phyloP scores from a whole-genome alignment of 2,888 invertebrate species.

The Zygogramma bicolorata region DNA sequence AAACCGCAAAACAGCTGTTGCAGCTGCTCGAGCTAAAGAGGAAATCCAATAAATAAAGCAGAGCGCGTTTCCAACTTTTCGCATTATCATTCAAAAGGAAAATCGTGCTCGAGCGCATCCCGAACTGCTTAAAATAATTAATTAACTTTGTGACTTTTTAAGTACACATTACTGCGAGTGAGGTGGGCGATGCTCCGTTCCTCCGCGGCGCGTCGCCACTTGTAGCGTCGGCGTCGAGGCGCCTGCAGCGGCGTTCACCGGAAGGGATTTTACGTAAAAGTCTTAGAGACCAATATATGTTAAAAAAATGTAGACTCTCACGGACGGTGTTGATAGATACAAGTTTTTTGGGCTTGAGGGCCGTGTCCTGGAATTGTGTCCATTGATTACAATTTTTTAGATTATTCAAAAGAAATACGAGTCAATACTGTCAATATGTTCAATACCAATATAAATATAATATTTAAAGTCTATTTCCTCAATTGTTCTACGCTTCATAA shows the following conservation, averaged over 20 bases:
- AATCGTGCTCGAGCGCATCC: slow-evolving; percentile 56
- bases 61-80: slow-evolving; percentile 52
- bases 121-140: slow-evolving; percentile 64
- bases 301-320: too few species aligned
- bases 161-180: slow-evolving; percentile 54
- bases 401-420: too few species aligned
- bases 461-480: too few species aligned
- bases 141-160: slow-evolving; percentile 64
- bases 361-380: too few species aligned
- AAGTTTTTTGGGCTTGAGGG: too few species aligned
- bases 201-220: slow-evolving; percentile 62
- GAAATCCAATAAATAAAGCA: slow-evolving; percentile 50
- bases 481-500: too few species aligned
- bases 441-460: too few species aligned
- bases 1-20: slow-evolving; percentile 48
- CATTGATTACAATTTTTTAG: too few species aligned
- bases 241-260: slow-evolving; percentile 34
- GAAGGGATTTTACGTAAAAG: slow-evolving; percentile 42
- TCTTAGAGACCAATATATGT: too few species aligned
- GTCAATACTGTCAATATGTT: too few species aligned
- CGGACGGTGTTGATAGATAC: too few species aligned
- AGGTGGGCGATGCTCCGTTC: slow-evolving; percentile 44
- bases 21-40: slow-evolving; percentile 42
- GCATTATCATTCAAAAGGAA: slow-evolving; percentile 61
- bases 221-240: slow-evolving; percentile 57